Evolutionary conservation across 1,140 invertebrate species (phyloP).

Genomic region (Lepidurus couesii): DNA sequence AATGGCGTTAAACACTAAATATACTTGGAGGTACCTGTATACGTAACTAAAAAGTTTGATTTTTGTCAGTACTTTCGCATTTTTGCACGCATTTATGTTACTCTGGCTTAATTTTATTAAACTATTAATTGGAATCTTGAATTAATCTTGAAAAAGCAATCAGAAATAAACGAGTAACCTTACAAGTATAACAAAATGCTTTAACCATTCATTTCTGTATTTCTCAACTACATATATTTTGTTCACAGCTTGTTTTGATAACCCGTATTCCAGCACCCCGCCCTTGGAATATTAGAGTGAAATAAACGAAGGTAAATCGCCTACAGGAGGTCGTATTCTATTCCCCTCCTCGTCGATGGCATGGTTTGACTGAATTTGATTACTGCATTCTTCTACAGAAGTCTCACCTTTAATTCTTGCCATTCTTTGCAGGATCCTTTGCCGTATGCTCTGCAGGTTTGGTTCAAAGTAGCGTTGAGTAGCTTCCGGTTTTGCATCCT

Average conservation of each 20-base stretch:
- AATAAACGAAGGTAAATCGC: background rate
- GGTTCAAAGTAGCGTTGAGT: background rate
- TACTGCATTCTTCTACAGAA: background rate
- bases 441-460: background rate
- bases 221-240: no score
- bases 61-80: no score
- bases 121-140: no score
- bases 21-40: background rate
- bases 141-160: no score
- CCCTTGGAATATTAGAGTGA: background rate
- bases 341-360: background rate
- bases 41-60: background rate
- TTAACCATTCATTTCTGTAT: no score
- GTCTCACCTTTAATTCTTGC: background rate
- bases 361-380: background rate
- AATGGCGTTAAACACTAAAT: background rate
- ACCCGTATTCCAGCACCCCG: background rate
- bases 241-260: background rate
- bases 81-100: no score
- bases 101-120: no score
- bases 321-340: background rate
- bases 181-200: no score
- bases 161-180: no score
- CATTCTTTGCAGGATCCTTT: constrained; percentile 4
- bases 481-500: background rate